Conservation (phyloP, 2,797 vertebrate species). For the Psittacula echo region DNA sequence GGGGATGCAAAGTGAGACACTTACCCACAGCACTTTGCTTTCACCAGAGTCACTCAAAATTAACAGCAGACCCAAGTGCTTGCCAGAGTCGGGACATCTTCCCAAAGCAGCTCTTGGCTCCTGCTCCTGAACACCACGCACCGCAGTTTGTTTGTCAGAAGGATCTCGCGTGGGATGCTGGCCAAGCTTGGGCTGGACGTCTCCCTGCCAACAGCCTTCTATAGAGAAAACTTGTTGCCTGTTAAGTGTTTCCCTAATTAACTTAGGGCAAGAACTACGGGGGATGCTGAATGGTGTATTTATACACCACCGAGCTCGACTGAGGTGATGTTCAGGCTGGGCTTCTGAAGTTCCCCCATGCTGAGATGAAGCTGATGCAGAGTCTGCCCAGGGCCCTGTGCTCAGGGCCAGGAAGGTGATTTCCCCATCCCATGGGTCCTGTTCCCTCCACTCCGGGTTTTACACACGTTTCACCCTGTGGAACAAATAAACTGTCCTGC, state of each 20-base stretch:
- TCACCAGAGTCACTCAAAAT: background rate
- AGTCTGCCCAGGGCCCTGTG: background rate
- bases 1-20: background rate
- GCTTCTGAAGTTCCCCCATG: background rate
- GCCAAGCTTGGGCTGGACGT: conserved; percentile 12
- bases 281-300: conserved; percentile 27
- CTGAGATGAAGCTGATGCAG: background rate
- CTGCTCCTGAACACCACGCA: background rate
- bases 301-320: background rate
- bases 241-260: conserved; percentile 67
- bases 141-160: conserved; percentile 39
- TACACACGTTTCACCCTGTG: accelerated
- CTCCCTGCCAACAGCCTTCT: conserved; percentile 67
- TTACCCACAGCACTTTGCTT: background rate
- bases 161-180: background rate
- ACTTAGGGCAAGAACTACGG: conserved; percentile 32
- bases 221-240: conserved; percentile 48
- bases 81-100: background rate
- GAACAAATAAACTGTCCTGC: background rate
- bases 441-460: background rate
- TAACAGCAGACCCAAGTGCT: background rate
- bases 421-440: background rate
- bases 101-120: background rate
- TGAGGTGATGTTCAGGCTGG: background rate
- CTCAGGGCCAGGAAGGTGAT: background rate